Evolutionary conservation across 2,797 vertebrate genomes (phyloP).

Genomic region (Hypotaenidia okinawae): DNA sequence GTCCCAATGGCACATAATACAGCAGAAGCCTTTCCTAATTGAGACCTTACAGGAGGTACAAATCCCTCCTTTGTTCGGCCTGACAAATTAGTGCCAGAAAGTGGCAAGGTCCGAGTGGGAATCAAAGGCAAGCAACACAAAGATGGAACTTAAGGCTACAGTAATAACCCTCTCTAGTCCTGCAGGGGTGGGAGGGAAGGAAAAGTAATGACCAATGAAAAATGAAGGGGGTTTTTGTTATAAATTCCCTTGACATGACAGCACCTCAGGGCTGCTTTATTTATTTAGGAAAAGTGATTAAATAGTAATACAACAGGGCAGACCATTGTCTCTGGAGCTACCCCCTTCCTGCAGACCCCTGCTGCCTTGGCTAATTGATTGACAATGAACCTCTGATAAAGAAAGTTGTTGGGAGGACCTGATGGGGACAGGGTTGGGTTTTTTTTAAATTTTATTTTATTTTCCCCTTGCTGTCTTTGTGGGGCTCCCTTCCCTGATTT

Average conservation of each 20-base stretch:
- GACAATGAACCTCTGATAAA: constrained; percentile 82
- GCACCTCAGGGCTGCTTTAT: constrained; percentile 84
- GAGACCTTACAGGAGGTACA: constrained; percentile 87
- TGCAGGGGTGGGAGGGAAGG: constrained; percentile 69
- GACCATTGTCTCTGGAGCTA: constrained; percentile 73
- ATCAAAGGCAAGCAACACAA: constrained; percentile 86
- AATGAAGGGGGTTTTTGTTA: constrained; percentile 79
- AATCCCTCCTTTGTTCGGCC: constrained; percentile 86
- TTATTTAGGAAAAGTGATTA: constrained; percentile 89
- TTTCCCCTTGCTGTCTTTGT: constrained; percentile 54
- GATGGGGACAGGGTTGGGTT: constrained; percentile 26
- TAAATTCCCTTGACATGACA: constrained; percentile 86
- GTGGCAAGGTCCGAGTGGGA: constrained; percentile 86
- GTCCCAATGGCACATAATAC: constrained; percentile 83
- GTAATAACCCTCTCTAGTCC: constrained; percentile 87
- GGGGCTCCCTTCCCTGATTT: background rate
- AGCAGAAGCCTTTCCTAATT: constrained; percentile 86
- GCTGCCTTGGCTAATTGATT: constrained; percentile 84
- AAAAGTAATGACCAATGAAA: constrained; percentile 81
- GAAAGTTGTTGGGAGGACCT: constrained; percentile 78
- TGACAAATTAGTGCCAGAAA: constrained; percentile 91
- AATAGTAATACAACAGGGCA: constrained; percentile 83
- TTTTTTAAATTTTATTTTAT: background rate
- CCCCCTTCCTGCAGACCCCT: constrained; percentile 76
- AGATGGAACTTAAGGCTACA: constrained; percentile 88